A percentile compares a stretch with the other conserved stretches of the same genome.
Conservation (phyloP, 2,113 vertebrate genomes). For the Balaenoptera acutorostrata region DNA sequence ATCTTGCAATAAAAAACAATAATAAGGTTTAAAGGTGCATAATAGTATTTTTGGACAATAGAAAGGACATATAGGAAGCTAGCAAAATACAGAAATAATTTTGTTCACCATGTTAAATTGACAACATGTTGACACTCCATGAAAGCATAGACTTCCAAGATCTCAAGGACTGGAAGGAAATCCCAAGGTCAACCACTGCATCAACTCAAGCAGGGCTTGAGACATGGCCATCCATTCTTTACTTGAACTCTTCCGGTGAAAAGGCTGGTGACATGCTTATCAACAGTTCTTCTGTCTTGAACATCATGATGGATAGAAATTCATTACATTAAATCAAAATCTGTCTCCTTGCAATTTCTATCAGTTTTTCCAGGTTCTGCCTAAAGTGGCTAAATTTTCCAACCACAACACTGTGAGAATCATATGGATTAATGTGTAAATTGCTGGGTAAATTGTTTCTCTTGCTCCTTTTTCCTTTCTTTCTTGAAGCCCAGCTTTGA, state of each 20-base stretch:
- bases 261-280: not conserved
- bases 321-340: constrained; percentile 8
- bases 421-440: not conserved
- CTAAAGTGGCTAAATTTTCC: not conserved
- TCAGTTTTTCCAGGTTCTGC: not conserved
- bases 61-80: not conserved
- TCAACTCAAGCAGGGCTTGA: not conserved
- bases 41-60: not conserved
- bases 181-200: not conserved
- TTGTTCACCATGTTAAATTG: not conserved
- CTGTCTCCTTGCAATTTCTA: not conserved
- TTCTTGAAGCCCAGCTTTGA: not conserved
- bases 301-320: not conserved
- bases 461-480: not conserved
- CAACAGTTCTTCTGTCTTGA: not conserved
- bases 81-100: not conserved
- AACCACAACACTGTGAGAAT: not conserved
- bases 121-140: not conserved
- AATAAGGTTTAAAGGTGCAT: not conserved
- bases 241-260: not conserved
- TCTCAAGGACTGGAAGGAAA: not conserved
- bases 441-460: not conserved
- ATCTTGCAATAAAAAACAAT: not conserved
- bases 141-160: not conserved
- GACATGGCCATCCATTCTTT: not conserved